phyloP scores from a whole-genome alignment of 2,888 invertebrate species.

The Ommatoiulus sabulosus region DNA sequence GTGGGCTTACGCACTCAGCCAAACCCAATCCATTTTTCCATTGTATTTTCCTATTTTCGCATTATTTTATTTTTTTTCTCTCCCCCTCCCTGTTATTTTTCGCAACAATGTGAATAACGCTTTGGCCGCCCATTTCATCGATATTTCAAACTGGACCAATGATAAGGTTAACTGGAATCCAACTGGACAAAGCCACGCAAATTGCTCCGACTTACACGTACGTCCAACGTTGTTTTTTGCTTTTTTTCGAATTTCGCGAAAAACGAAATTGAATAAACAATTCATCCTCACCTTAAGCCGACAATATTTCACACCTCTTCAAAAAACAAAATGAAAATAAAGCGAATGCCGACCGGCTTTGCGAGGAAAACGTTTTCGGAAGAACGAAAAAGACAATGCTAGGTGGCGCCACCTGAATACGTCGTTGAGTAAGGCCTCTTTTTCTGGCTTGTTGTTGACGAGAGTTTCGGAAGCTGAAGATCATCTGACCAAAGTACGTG shows the following conservation, averaged over 20 bases:
- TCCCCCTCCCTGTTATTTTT: neutral
- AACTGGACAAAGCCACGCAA: slow-evolving; percentile 49
- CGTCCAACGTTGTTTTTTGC: neutral
- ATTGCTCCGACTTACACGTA: slow-evolving; percentile 33
- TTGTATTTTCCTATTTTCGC: slow-evolving; percentile 27
- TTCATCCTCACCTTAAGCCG: slow-evolving; percentile 33
- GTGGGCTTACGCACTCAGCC: slow-evolving; percentile 18
- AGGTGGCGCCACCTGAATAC: neutral
- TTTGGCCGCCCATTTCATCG: slow-evolving; percentile 53
- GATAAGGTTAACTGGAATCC: slow-evolving; percentile 54
- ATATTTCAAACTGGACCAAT: slow-evolving; percentile 52
- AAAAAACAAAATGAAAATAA: neutral
- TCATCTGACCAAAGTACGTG: no score
- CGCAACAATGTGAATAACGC: slow-evolving; percentile 37
- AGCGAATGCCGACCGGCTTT: neutral
- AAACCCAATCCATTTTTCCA: slow-evolving; percentile 31
- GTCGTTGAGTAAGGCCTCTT: no score
- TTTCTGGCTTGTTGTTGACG: no score
- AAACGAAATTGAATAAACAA: slow-evolving; percentile 40
- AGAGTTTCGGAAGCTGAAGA: no score
- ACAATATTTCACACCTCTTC: slow-evolving; percentile 24
- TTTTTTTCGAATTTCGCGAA: neutral
- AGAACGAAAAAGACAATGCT: neutral
- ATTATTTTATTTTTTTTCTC: neutral
- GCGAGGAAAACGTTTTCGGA: neutral